Evolutionary conservation across 1,140 invertebrate genomes (phyloP), one percentile per base, ranked within the genome.

Genomic region (Charaxes varanes): DNA sequence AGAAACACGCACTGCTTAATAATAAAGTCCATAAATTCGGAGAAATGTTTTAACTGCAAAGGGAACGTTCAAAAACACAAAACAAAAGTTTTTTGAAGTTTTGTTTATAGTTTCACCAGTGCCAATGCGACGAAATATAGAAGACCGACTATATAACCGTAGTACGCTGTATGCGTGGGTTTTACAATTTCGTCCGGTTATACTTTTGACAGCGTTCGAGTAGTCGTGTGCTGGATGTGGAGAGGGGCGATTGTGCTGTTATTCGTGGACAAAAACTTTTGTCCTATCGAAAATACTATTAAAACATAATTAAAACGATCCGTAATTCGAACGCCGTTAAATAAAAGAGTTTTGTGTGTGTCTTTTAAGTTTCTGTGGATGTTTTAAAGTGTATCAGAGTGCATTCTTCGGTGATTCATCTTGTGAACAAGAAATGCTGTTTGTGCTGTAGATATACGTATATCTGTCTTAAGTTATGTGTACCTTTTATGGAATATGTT

Each of bases 331-430:
- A 44, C 31, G 8, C 26, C 41, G 28, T 17, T 13, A 8, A 13
- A 3, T 21, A 24, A 41, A 32, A 45, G 53, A 62, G 60, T 54
- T 41, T 41, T 57, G 41, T 64, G 52, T 58, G 63, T 56, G 43
- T 26, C 37, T 16, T 51, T 54, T 50, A 50, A 46, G 50, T 63
- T 58, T 49, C 32, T 54, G 67, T 56, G 52, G 23, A 38, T 58
- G 33, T 60, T 61, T 53, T 31, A 14, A 41, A 53, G 64, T 66
- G 56, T 62, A 55, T 45, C 35, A 52, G 47, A 62, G 69, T 73
- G 69, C 69, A 73, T 77, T 73, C 67, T 64, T 68, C 23, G 62
- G 65, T 77, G 72, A 77, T 77, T 78, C 73, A 78, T 74, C 73
- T 73, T 59, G 58, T 55, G 58, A 62, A 71, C 63, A 68, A 69